Percentiles rank a stretch among this genome's conserved stretches.
Evolutionary conservation across 2,888 invertebrate species (phyloP).

Genomic region (Caenorhabditis sulstoni): DNA sequence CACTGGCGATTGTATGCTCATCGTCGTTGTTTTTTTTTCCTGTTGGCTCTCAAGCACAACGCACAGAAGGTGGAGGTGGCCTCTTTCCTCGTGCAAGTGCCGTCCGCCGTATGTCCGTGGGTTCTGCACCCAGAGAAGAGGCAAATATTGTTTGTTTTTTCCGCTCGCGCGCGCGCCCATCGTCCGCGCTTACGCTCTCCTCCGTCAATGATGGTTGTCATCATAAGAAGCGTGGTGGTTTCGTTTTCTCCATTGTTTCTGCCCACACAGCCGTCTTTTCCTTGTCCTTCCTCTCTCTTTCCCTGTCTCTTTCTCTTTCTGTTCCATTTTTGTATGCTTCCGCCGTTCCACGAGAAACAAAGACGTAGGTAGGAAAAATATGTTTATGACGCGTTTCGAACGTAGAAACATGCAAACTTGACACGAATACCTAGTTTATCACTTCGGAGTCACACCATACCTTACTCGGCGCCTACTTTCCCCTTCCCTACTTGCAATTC

Average conservation of each 20-base stretch:
- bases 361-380: neutral
- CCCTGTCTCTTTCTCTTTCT: conserved; percentile 4
- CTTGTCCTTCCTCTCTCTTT: conserved; percentile 7
- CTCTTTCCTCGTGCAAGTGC: conserved; percentile 14
- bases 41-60: conserved; percentile 16
- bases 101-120: conserved; percentile 9
- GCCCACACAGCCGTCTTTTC: conserved; percentile 6
- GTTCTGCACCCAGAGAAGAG: conserved; percentile 7
- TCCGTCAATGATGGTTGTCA: conserved; percentile 24
- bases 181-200: conserved; percentile 42
- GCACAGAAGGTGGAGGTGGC: neutral
- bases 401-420: no score
- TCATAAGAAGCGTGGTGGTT: conserved; percentile 49
- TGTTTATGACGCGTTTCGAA: no score
- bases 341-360: neutral
- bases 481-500: conserved; percentile 14
- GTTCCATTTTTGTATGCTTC: neutral
- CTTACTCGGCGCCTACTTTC: neutral
- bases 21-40: neutral
- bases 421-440: no score
- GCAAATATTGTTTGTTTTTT: conserved; percentile 43
- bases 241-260: conserved; percentile 36
- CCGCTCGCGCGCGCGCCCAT: conserved; percentile 35
- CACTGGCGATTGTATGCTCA: neutral
- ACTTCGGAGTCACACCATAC: no score